Percentiles rank a stretch among this genome's conserved stretches.
Evolutionary conservation across 2,888 invertebrate genomes (phyloP).

Genomic region (Drosophila longiperda): DNA sequence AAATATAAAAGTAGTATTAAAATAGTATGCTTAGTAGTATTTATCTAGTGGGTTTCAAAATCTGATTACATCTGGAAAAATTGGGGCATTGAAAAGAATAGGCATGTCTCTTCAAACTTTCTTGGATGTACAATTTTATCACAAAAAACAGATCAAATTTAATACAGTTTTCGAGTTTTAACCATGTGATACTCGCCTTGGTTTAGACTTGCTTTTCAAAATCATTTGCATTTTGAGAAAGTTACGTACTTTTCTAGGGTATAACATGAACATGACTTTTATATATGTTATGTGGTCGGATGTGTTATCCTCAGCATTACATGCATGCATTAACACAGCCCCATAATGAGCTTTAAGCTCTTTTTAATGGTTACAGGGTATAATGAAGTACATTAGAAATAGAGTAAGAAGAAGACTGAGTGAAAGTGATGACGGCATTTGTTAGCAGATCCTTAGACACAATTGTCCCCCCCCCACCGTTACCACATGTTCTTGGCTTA

Average conservation of each 20-base stretch:
- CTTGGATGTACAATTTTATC: background rate
- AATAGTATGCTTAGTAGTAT: no score
- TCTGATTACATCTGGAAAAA: background rate
- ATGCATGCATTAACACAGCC: background rate
- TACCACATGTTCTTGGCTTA: slow-evolving; percentile 51
- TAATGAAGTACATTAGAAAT: slow-evolving; percentile 32
- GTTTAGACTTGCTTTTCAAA: background rate
- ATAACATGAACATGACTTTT: background rate
- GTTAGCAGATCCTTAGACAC: slow-evolving; percentile 55
- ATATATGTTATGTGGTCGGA: background rate
- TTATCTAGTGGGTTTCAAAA: background rate
- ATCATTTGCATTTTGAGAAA: background rate
- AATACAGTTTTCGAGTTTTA: background rate
- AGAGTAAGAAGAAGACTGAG: slow-evolving; percentile 12
- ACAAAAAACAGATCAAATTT: background rate
- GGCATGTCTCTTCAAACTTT: no score
- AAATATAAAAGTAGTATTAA: background rate
- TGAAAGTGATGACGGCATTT: slow-evolving; percentile 69
- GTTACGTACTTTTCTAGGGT: background rate
- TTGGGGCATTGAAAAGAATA: background rate
- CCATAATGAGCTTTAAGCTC: background rate
- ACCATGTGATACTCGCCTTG: background rate
- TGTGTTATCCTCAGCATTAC: background rate
- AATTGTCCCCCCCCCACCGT: slow-evolving; percentile 29
- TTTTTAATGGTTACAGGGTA: slow-evolving; percentile 7